phyloP scores from a whole-genome alignment of 2,113 vertebrate species.

The Ancistrus triradiatus region DNA sequence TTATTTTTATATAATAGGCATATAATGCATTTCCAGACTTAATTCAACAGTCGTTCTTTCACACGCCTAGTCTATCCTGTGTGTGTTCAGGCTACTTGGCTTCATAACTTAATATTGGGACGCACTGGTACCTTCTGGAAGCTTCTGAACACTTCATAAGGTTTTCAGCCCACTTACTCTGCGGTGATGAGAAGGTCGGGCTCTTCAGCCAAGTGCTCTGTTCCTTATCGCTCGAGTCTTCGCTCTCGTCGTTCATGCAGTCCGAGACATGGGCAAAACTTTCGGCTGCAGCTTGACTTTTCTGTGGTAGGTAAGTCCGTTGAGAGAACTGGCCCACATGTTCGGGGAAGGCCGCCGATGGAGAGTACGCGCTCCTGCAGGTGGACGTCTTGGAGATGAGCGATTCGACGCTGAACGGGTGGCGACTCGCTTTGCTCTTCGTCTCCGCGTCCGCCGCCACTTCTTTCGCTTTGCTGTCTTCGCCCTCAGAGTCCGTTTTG shows the following conservation, averaged over 20 bases:
- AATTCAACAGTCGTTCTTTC: too few species aligned
- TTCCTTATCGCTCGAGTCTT: constrained; percentile 64
- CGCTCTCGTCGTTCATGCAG: constrained; percentile 54
- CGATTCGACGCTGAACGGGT: constrained; percentile 79
- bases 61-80: too few species aligned
- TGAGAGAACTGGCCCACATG: constrained; percentile 56
- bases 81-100: too few species aligned
- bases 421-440: constrained; percentile 59
- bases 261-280: constrained; percentile 54
- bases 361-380: constrained; percentile 60
- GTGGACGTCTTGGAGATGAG: constrained; percentile 71
- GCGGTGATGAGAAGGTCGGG: constrained; percentile 62
- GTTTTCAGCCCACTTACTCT: constrained; percentile 59
- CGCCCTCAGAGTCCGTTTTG: constrained; percentile 60
- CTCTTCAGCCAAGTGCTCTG: constrained; percentile 67
- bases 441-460: constrained; percentile 61
- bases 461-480: constrained; percentile 62
- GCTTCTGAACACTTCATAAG: not conserved
- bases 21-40: too few species aligned
- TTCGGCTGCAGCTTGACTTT: constrained; percentile 52
- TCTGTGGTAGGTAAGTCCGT: constrained; percentile 64
- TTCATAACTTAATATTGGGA: too few species aligned
- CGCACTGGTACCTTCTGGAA: too few species aligned
- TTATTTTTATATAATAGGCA: too few species aligned
- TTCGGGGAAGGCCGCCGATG: constrained; percentile 45